Conservation (phyloP, 1,140 invertebrate genomes). For the Gryllus bimaculatus region DNA sequence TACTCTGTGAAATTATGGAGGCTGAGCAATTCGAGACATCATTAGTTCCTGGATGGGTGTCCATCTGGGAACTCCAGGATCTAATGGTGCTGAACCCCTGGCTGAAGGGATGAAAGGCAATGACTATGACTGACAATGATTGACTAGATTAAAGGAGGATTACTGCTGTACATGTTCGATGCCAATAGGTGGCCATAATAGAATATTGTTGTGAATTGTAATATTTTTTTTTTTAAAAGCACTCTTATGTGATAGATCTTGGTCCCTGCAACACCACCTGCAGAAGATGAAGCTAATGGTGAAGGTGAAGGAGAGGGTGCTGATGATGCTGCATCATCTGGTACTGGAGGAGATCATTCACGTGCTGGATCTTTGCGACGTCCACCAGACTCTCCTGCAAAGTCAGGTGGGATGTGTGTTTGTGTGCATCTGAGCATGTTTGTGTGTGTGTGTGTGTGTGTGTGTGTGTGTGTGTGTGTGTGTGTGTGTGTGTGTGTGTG, state of each 20-base stretch:
- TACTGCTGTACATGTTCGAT: too few relatives aligned
- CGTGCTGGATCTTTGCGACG: not conserved
- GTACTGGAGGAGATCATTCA: not conserved
- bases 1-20: too few relatives aligned
- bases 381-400: not conserved
- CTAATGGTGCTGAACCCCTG: too few relatives aligned
- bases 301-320: not conserved
- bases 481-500: not conserved
- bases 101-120: too few relatives aligned
- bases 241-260: not conserved
- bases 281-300: slow-evolving; percentile 12
- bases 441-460: not conserved
- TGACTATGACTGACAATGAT: not conserved
- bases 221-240: too few relatives aligned
- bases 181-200: not conserved
- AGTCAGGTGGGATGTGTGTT: not conserved
- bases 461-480: not conserved
- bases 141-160: not conserved
- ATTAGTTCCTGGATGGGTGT: too few relatives aligned
- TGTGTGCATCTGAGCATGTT: not conserved
- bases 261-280: not conserved
- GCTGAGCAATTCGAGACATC: too few relatives aligned
- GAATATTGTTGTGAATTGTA: not conserved
- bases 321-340: not conserved
- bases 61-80: too few relatives aligned